phyloP scores from a whole-genome alignment of 2,797 vertebrate species.

The Sebastiscus albofasciatus region DNA sequence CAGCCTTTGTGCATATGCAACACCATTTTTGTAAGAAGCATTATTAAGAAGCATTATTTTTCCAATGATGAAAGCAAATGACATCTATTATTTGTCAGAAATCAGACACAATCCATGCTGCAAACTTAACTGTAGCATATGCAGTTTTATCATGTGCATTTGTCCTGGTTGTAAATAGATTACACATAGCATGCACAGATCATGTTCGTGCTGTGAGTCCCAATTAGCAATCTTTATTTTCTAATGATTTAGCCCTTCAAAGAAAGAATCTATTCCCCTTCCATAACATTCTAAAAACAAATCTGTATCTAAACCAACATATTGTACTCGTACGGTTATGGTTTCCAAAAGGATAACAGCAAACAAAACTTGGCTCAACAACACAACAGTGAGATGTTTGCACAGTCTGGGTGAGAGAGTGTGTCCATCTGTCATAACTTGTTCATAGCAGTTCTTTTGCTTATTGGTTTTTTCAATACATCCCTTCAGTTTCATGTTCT shows the following conservation, averaged over 20 bases:
- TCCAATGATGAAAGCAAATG: neutral
- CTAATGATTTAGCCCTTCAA: neutral
- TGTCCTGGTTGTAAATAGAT: neutral
- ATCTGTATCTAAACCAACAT: constrained; percentile 9
- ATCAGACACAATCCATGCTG: neutral
- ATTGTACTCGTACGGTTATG: constrained; percentile 16
- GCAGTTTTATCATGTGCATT: neutral
- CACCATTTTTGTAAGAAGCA: neutral
- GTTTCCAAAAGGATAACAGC: constrained; percentile 28
- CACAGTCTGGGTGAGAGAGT: constrained; percentile 35
- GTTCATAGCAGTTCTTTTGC: constrained; percentile 57
- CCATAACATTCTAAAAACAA: neutral
- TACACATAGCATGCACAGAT: neutral
- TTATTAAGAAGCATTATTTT: neutral
- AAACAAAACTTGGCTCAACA: constrained; percentile 32
- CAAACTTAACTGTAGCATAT: neutral
- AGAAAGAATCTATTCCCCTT: neutral
- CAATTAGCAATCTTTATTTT: constrained; percentile 13
- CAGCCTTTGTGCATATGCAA: neutral
- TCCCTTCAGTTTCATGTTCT: constrained; percentile 60
- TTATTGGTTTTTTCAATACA: constrained; percentile 68
- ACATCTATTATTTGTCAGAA: neutral
- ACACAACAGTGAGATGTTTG: constrained; percentile 40
- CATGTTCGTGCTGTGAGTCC: neutral
- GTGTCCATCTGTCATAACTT: constrained; percentile 63